These are phyloP conservation scores for Cathartes aura DNA, from an alignment of 2,113 vertebrate species.

Conservation along the genomic window DNA sequence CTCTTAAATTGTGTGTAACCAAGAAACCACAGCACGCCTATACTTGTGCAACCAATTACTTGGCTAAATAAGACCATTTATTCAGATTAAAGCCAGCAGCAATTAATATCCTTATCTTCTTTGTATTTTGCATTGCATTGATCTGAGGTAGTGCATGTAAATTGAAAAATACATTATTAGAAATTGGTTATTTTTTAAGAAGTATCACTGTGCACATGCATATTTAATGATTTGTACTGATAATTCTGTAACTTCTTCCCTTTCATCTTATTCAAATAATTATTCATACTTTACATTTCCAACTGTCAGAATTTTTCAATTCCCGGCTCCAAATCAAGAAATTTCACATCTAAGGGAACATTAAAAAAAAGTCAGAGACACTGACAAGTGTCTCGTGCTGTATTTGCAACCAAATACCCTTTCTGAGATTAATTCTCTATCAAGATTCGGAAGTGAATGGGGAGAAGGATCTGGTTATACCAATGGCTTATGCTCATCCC, in stretches of 20 bases:
- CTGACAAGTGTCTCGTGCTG: rapidly evolving
- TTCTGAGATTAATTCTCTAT: neutral
- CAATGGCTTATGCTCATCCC: neutral
- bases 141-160: neutral
- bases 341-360: neutral
- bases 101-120: neutral
- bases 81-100: neutral
- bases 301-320: neutral
- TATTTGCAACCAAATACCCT: neutral
- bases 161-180: neutral
- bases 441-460: rapidly evolving
- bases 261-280: neutral
- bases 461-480: neutral
- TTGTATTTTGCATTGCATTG: neutral
- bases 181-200: neutral
- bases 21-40: neutral
- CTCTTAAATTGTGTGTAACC: neutral
- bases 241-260: neutral
- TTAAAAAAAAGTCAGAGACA: neutral
- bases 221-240: neutral
- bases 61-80: neutral
- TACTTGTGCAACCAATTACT: neutral
- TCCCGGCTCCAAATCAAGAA: neutral
- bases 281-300: neutral
- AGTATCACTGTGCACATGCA: neutral